Evolutionary conservation across 2,888 invertebrate species (phyloP), one percentile per base, ranked within the genome.

Genomic region (Brenthis ino): DNA sequence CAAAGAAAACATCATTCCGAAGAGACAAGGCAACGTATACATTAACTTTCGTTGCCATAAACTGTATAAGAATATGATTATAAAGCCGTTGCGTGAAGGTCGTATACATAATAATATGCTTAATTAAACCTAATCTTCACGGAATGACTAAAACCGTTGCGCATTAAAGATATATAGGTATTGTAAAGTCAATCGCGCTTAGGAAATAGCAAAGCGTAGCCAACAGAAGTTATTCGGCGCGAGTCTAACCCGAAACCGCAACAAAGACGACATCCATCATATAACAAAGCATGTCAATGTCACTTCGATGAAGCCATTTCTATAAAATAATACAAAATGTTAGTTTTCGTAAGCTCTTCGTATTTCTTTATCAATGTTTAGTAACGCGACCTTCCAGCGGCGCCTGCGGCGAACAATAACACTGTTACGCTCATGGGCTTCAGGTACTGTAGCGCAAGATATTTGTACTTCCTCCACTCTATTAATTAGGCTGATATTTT

Each of bases 231-330:
- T n/a, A 33, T 6, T 33, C 6, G n/a, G 28, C 14, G 55, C 14
- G 28, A 3, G 55, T 6, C 24, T 24, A 28, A 8, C 12, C 28
- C 55, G 55, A n/a, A 5, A n/a, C 6, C 13, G 20, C 37, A 47
- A 58, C 57, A 58, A 58, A 24, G 57, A 47, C 0, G 57, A 24
- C 57, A 58, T 47, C 47, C 57, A 58, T 58, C 57, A 58, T 6
- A 47, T 14, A 24, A 47, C 47, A 48, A 48, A 28, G 48, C 48
- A 8, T 58, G 58, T 58, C 58, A 58, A n/a, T 58, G 58, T 48
- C 48, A 43, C 11, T 14, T 28, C 28, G n/a, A n/a, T 12, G 14
- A 14, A 48, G 48, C 28, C 28, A 28, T 48, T 58, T 48, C 48
- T 8, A 58, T 48, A 14, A 58, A 58, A 48, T 28, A 13, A 58